Evolutionary conservation across 2,888 invertebrate genomes (phyloP), one percentile per base, ranked within the genome.

Genomic region (Endotricha flammealis): DNA sequence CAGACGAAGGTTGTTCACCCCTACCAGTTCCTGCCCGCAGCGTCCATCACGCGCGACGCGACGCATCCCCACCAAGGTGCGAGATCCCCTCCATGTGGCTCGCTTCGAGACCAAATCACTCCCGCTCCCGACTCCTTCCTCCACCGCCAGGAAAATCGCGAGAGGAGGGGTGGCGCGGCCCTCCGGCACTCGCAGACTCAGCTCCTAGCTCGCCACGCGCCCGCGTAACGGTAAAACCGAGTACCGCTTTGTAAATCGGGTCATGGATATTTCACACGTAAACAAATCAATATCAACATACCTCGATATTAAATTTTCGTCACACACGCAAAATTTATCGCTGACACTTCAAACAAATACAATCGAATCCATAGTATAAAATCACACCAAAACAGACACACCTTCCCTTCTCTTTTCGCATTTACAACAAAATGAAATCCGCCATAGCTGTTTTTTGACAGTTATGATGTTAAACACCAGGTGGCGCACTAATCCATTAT

Each of bases 31-130:
- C 72, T 75, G 70, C 66, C 64, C 67, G 62, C 64, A 62, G 60
- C 64, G 72, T 69, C 69, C 72, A 80, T 70, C 73, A 71, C 70
- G 64, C 64, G 59, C 44, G 63, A 56, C 73, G 68, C 69, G 61
- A 67, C 79, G 77, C 86, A 87, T 85, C 87, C 86, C 87, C 87
- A 82, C 87, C 87, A 80, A 78, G 65, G 56, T 67, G 65, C 76
- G 77, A 74, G 82, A 83, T 85, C 87, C 87, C 87, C 87, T 85
- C 86, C 87, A 87, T 79, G 65, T 72, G 74, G 69, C 71, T 70
- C 57, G 74, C 69, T 72, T 70, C 57, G 53, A 62, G 56, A 78
- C 76, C 73, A 82, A 83, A 77, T 81, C 77, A 81, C 83, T 81
- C 80, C 85, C 85, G 82, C 81, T 83, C 85, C 83, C 83, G 78